Percentiles rank a stretch among this genome's conserved stretches.
These are phyloP conservation scores for Prunella fulvescens DNA, from an alignment of 2,113 vertebrate genomes.

Conservation along the genomic window DNA sequence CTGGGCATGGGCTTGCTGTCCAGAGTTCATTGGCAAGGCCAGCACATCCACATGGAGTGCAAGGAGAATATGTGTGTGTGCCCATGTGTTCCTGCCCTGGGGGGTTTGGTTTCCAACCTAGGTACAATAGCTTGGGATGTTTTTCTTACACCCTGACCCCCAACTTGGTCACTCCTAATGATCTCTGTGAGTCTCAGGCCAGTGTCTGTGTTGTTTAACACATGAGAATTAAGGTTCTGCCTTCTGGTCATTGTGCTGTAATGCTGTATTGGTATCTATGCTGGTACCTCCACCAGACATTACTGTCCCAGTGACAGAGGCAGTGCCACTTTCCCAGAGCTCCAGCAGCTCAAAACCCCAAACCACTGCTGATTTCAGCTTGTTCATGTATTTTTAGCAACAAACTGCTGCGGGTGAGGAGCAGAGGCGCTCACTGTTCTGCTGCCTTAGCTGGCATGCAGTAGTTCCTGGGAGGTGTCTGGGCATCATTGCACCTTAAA, in stretches of 20 bases:
- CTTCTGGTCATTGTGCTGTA: background rate
- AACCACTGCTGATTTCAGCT: background rate
- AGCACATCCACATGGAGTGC: background rate
- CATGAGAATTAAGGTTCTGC: background rate
- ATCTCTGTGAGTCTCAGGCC: background rate
- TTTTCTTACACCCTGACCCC: background rate
- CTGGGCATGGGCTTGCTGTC: background rate
- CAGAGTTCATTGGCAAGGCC: background rate
- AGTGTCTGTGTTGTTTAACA: background rate
- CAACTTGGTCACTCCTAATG: background rate
- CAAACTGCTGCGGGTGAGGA: background rate
- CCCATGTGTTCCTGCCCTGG: fast-evolving
- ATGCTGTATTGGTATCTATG: background rate
- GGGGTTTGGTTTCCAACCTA: background rate
- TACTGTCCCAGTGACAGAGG: background rate
- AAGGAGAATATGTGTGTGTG: background rate
- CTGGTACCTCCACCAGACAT: background rate
- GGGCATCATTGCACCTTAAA: background rate
- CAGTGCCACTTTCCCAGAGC: background rate
- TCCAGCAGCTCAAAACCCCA: background rate
- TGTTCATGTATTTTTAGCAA: background rate
- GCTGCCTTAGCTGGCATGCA: background rate
- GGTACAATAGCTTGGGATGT: background rate
- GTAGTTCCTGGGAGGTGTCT: background rate
- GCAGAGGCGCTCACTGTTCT: background rate